phyloP scores from a whole-genome alignment of 2,888 invertebrate species.

The Orthonevra nobilis region DNA sequence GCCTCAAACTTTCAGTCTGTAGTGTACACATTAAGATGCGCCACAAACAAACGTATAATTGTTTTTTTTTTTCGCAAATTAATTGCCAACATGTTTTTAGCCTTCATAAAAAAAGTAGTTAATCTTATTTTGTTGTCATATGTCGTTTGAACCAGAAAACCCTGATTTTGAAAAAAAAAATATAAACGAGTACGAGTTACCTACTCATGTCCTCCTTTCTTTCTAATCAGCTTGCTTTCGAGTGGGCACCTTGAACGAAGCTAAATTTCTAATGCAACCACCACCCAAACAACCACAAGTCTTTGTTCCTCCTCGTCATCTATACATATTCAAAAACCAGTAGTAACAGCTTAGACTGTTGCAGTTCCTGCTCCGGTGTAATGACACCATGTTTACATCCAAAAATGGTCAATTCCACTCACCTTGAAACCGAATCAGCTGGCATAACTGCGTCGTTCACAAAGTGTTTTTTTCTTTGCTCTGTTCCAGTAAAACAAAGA shows the following conservation, averaged over 20 bases:
- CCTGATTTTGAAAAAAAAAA: too few relatives aligned
- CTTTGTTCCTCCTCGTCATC: slow-evolving; percentile 63
- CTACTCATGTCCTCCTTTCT: not conserved
- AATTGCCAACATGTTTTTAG: too few relatives aligned
- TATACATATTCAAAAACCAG: too few relatives aligned
- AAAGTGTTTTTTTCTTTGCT: too few relatives aligned
- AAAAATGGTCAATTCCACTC: slow-evolving; percentile 55
- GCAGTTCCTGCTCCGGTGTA: slow-evolving; percentile 50
- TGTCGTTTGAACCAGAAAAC: too few relatives aligned
- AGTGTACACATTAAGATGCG: too few relatives aligned
- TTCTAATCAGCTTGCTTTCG: slow-evolving; percentile 12
- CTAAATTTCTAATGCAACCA: not conserved
- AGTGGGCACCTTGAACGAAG: slow-evolving; percentile 20
- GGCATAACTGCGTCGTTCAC: slow-evolving; percentile 61
- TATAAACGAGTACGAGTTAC: not conserved
- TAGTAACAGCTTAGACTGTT: not conserved
- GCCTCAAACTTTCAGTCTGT: too few relatives aligned
- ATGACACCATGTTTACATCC: slow-evolving; percentile 36
- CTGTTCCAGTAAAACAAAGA: slow-evolving; percentile 53
- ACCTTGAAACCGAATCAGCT: slow-evolving; percentile 68
- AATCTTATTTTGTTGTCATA: too few relatives aligned
- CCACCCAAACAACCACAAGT: slow-evolving; percentile 31
- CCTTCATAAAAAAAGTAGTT: too few relatives aligned
- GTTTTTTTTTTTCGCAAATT: too few relatives aligned
- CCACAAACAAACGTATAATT: too few relatives aligned